These are phyloP conservation scores for Fabriciana adippe DNA, from an alignment of 2,888 invertebrate species.

Conservation along the genomic window DNA sequence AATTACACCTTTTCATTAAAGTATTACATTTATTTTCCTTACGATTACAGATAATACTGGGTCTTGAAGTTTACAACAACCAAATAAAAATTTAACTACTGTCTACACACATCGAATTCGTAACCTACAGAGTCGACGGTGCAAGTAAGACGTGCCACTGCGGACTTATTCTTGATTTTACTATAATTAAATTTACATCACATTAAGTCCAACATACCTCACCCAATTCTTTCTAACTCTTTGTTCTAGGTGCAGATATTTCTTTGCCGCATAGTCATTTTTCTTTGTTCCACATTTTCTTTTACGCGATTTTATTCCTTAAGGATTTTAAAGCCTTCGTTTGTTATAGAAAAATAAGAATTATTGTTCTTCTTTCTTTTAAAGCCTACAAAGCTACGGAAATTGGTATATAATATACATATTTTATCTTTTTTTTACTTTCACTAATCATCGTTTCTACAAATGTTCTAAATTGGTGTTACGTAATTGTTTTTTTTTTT, in stretches of 20 bases:
- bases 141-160: too few relatives aligned
- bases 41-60: too few relatives aligned
- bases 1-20: too few relatives aligned
- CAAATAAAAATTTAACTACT: too few relatives aligned
- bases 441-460: not conserved
- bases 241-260: constrained; percentile 31
- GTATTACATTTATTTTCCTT: too few relatives aligned
- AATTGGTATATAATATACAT: not conserved
- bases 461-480: not conserved
- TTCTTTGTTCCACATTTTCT: constrained; percentile 31
- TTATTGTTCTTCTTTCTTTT: constrained; percentile 10
- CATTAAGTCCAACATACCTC: not conserved
- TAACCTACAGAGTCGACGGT: too few relatives aligned
- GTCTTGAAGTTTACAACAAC: too few relatives aligned
- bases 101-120: too few relatives aligned
- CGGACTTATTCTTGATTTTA: too few relatives aligned
- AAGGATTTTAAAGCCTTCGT: constrained; percentile 29
- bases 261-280: constrained; percentile 35
- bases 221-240: constrained; percentile 20
- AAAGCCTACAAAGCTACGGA: constrained; percentile 6
- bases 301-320: constrained; percentile 32
- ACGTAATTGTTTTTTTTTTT: not conserved
- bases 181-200: not conserved
- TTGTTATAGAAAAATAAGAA: constrained; percentile 16
- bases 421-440: not conserved